A percentile compares a stretch with the other conserved stretches of the same genome.
These are phyloP conservation scores for Plectropomus leopardus DNA, from an alignment of 2,113 vertebrate species.

Conservation along the genomic window DNA sequence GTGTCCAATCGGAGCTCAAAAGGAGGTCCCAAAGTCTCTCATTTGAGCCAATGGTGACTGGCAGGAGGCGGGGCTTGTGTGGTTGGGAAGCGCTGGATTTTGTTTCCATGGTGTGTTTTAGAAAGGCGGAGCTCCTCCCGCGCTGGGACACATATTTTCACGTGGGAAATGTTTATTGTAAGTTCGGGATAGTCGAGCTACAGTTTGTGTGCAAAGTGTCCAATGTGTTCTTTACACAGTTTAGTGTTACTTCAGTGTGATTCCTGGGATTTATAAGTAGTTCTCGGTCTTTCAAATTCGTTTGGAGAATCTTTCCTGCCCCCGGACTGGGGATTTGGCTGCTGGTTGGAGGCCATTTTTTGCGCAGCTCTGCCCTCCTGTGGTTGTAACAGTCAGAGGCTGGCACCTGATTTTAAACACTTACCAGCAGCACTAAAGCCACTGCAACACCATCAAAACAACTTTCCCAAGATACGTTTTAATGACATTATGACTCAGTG, in stretches of 20 bases:
- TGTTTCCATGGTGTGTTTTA: constrained; percentile 37
- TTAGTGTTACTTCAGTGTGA: rapidly evolving
- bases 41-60: constrained; percentile 64
- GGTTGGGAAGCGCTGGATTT: constrained; percentile 42
- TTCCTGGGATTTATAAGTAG: not conserved
- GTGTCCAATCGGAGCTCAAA: constrained; percentile 70
- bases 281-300: not conserved
- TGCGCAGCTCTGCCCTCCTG: constrained; percentile 53
- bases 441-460: not conserved
- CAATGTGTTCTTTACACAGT: not conserved
- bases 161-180: constrained; percentile 18
- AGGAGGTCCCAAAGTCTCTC: constrained; percentile 8
- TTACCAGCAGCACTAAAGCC: not conserved
- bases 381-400: not conserved
- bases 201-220: not conserved
- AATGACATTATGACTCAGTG: too few species aligned
- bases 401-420: not conserved
- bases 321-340: not conserved
- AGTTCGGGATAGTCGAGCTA: not conserved
- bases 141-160: constrained; percentile 30
- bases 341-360: constrained; percentile 1
- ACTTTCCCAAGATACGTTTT: not conserved
- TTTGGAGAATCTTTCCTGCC: not conserved
- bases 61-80: constrained; percentile 67
- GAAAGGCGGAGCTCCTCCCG: constrained; percentile 49